Conservation (phyloP, 2,113 vertebrate genomes). For the Plectropomus leopardus region DNA sequence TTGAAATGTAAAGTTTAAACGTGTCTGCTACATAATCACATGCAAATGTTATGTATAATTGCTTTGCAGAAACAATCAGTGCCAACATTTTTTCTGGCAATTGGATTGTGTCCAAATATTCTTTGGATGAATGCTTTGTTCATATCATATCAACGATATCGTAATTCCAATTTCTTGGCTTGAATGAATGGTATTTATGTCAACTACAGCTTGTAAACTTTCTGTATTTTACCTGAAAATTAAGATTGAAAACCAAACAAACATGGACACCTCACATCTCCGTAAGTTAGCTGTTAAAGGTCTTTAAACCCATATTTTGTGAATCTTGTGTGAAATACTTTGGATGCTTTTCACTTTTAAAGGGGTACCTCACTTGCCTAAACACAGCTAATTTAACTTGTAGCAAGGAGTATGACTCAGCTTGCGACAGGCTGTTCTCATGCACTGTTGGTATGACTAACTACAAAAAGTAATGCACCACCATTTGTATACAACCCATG, state of each 20-base stretch:
- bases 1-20: too few species aligned
- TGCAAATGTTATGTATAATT: too few species aligned
- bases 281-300: neutral
- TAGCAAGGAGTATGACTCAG: too few species aligned
- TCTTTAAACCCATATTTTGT: neutral
- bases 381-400: neutral
- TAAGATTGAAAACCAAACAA: neutral
- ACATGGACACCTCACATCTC: neutral
- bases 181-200: neutral
- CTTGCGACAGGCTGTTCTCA: too few species aligned
- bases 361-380: neutral
- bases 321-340: neutral
- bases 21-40: too few species aligned
- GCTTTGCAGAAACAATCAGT: too few species aligned
- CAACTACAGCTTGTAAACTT: neutral
- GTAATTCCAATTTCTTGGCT: neutral
- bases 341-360: neutral
- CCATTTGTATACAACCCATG: too few species aligned
- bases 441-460: too few species aligned
- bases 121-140: neutral
- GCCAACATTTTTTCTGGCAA: too few species aligned
- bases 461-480: too few species aligned
- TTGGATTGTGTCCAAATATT: too few species aligned
- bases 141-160: neutral
- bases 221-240: neutral